A percentile compares a stretch with the other conserved stretches of the same genome.
Conservation (phyloP, 2,797 vertebrate species). For the Chelon auratus region DNA sequence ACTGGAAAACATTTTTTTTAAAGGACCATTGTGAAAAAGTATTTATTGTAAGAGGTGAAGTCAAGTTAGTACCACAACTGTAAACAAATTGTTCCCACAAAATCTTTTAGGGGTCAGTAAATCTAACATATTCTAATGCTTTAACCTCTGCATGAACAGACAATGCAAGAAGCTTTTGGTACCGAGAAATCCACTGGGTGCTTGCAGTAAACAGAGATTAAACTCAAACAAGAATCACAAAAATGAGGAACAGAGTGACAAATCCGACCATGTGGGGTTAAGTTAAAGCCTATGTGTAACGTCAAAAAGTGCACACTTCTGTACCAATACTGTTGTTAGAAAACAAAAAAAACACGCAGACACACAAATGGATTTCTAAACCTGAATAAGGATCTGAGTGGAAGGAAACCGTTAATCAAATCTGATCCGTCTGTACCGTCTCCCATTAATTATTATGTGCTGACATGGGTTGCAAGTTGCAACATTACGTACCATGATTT, state of each 20-base stretch:
- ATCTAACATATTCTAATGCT: constrained; percentile 2
- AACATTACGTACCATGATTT: constrained; percentile 33
- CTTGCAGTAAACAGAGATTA: neutral
- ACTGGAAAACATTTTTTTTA: constrained; percentile 51
- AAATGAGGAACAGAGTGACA: constrained; percentile 8
- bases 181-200: constrained; percentile 12
- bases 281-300: constrained; percentile 58
- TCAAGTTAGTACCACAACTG: constrained; percentile 47
- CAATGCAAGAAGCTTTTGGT: constrained; percentile 39
- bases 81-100: constrained; percentile 41
- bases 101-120: constrained; percentile 5
- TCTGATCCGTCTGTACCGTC: constrained; percentile 7
- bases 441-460: constrained; percentile 9
- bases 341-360: constrained; percentile 33
- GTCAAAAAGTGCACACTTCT: constrained; percentile 31
- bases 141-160: constrained; percentile 8
- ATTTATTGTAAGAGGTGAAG: constrained; percentile 18
- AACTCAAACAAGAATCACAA: constrained; percentile 11
- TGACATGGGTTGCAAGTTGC: neutral
- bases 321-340: constrained; percentile 54
- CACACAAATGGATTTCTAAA: neutral
- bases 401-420: constrained; percentile 19
- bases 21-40: constrained; percentile 28
- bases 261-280: neutral
- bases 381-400: neutral